Evolutionary conservation across 2,888 invertebrate species (phyloP).

Genomic region (Drosophila kuntzei): DNA sequence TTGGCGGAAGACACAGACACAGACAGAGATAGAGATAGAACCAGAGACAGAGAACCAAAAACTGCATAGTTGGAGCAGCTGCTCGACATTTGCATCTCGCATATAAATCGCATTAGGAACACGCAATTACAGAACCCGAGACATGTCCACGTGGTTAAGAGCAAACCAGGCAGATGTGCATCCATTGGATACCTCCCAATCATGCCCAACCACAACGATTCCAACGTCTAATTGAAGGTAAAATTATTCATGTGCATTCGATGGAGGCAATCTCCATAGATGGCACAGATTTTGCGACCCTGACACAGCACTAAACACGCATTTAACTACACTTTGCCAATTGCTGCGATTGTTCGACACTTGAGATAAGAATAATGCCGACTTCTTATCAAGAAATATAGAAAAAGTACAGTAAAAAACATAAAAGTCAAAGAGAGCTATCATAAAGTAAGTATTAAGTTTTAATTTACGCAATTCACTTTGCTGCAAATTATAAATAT

Average conservation of each 20-base stretch:
- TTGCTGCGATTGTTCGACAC: conserved; percentile 34
- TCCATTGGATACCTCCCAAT: not conserved
- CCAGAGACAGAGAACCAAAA: conserved; percentile 21
- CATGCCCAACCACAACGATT: conserved; percentile 5
- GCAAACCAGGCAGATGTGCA: conserved; percentile 10
- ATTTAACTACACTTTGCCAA: conserved; percentile 19
- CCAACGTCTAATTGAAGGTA: conserved; percentile 51
- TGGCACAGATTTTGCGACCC: conserved; percentile 45
- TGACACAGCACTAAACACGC: conserved; percentile 42
- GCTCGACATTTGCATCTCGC: conserved; percentile 71
- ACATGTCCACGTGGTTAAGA: conserved; percentile 50
- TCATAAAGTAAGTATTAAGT: conserved; percentile 32
- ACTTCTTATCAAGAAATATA: conserved; percentile 39
- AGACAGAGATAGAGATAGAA: not conserved
- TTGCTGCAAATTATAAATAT: conserved; percentile 27
- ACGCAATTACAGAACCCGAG: conserved; percentile 57
- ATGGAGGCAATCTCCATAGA: conserved; percentile 10
- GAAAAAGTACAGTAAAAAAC: not conserved
- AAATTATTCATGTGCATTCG: conserved; percentile 40
- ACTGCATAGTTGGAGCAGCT: conserved; percentile 40
- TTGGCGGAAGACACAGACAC: conserved; percentile 4
- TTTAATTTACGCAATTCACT: conserved; percentile 51
- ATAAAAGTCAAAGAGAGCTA: conserved; percentile 3
- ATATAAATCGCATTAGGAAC: conserved; percentile 77
- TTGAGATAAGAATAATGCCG: conserved; percentile 49